Percentiles rank a stretch among this genome's conserved stretches.
These are phyloP conservation scores for Eubucco bourcierii DNA, from an alignment of 2,113 vertebrate genomes.

Conservation along the genomic window DNA sequence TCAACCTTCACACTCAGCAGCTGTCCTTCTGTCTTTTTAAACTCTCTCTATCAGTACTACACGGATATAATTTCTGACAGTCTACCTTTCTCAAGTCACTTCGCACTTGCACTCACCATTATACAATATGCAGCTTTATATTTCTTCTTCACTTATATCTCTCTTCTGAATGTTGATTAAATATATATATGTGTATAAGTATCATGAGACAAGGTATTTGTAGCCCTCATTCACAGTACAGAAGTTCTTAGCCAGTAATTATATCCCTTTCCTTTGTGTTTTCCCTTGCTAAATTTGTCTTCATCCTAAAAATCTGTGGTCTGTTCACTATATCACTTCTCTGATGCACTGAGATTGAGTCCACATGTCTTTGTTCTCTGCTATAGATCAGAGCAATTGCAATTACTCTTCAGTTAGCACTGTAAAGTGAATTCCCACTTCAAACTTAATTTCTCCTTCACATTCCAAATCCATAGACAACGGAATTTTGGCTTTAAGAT, in stretches of 20 bases:
- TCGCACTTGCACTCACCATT: not conserved
- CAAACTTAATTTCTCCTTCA: not conserved
- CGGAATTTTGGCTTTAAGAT: slow-evolving; percentile 32
- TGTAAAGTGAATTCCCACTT: slow-evolving; percentile 13
- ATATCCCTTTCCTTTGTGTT: not conserved
- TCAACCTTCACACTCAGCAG: not conserved
- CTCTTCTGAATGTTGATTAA: not conserved
- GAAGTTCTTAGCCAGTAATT: not conserved
- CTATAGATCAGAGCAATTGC: not conserved
- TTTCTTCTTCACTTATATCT: not conserved
- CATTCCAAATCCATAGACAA: not conserved
- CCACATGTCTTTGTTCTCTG: not conserved
- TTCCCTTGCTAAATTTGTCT: not conserved
- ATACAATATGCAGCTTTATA: not conserved
- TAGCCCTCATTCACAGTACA: not conserved
- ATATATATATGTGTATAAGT: not conserved
- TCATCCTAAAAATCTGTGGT: not conserved
- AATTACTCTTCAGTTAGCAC: not conserved
- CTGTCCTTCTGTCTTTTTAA: not conserved
- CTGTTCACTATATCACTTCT: not conserved
- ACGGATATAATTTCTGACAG: not conserved
- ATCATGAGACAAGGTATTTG: not conserved
- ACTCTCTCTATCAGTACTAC: not conserved
- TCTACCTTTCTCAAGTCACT: accelerated
- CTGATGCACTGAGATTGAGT: not conserved